phyloP scores from a whole-genome alignment of 2,888 invertebrate species.

The Cartodere bifasciata region DNA sequence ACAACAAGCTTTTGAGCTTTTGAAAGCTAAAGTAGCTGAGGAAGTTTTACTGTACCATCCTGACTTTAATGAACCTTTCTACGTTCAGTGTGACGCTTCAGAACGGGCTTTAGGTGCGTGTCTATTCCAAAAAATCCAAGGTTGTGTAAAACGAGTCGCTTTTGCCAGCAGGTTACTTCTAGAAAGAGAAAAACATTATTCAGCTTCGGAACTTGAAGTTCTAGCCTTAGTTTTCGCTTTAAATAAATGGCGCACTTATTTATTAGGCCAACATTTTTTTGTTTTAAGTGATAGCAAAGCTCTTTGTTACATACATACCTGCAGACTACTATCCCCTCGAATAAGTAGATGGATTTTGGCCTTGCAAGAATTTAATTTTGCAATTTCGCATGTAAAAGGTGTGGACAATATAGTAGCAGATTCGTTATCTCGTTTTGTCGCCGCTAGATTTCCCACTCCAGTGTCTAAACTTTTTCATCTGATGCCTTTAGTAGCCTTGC shows the following conservation, averaged over 20 bases:
- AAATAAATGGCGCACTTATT: constrained; percentile 19
- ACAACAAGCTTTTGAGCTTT: constrained; percentile 2
- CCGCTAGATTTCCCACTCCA: constrained; percentile 10
- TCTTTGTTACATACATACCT: constrained; percentile 14
- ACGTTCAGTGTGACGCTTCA: constrained; percentile 6
- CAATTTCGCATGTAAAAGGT: constrained; percentile 17
- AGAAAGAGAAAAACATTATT: constrained; percentile 11
- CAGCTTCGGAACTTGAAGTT: constrained; percentile 16
- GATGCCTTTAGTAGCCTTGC: too few relatives aligned
- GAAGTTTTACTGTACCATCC: constrained; percentile 6
- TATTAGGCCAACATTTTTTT: constrained; percentile 15
- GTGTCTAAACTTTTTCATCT: too few relatives aligned
- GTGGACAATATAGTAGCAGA: constrained; percentile 20
- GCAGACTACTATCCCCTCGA: constrained; percentile 2
- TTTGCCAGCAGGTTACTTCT: constrained; percentile 11
- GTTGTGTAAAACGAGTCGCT: too few relatives aligned
- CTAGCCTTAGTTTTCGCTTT: constrained; percentile 18
- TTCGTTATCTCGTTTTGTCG: constrained; percentile 18
- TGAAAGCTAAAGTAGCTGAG: constrained; percentile 6
- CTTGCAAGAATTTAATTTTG: constrained; percentile 3
- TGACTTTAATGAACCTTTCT: constrained; percentile 1
- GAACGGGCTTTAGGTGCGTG: constrained; percentile 6
- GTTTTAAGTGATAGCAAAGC: constrained; percentile 21
- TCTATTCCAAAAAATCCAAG: constrained; percentile 4
- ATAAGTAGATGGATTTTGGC: constrained; percentile 2